Percentiles rank a stretch among this genome's conserved stretches.
These are phyloP conservation scores for Lampris megalopsis DNA, from an alignment of 2,113 vertebrate species.

Conservation along the genomic window DNA sequence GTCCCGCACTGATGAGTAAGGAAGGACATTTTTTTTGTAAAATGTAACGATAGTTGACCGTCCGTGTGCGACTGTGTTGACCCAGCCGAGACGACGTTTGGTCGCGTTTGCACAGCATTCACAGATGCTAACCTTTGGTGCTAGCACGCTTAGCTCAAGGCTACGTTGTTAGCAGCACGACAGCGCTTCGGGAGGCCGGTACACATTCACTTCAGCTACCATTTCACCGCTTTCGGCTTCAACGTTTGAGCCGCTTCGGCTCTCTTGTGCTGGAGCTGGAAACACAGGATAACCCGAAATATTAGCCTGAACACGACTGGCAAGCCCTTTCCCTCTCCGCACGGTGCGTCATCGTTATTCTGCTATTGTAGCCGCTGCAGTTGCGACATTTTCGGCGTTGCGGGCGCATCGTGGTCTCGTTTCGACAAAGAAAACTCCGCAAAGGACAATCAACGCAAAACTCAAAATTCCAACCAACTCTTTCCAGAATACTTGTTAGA, in stretches of 20 bases:
- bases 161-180: constrained; percentile 20
- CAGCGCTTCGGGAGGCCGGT: constrained; percentile 1
- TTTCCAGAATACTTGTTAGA: not conserved
- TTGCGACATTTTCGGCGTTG: constrained; percentile 76
- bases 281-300: not conserved
- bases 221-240: constrained; percentile 33
- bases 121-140: constrained; percentile 17
- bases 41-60: too few relatives aligned
- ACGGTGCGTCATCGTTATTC: constrained; percentile 53
- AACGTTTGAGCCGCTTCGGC: constrained; percentile 41
- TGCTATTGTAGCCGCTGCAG: constrained; percentile 47
- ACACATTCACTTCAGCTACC: constrained; percentile 11
- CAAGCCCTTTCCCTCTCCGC: not conserved
- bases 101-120: not conserved
- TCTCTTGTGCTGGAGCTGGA: not conserved
- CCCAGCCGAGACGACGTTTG: too few relatives aligned
- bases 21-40: too few relatives aligned
- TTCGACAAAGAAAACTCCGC: constrained; percentile 83
- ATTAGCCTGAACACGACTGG: fast-evolving
- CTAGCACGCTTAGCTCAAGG: constrained; percentile 70
- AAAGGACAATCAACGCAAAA: constrained; percentile 64
- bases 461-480: not conserved
- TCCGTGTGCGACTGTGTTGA: too few relatives aligned
- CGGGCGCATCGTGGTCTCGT: constrained; percentile 73
- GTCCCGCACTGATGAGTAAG: too few relatives aligned